Evolutionary conservation across 2,888 invertebrate genomes (phyloP).

Genomic region (Hesperia comma): DNA sequence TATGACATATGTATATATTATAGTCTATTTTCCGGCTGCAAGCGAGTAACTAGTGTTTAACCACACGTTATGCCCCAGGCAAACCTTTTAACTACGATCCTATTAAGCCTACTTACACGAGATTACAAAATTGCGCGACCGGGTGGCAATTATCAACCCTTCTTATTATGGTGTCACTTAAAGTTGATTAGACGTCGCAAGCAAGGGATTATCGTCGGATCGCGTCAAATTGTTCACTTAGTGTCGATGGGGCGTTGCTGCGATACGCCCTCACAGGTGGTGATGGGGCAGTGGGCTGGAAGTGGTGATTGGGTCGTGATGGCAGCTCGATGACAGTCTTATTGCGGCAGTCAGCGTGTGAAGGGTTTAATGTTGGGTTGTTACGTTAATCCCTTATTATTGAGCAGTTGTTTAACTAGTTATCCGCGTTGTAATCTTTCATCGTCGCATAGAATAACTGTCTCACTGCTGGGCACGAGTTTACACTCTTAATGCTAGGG

Average conservation of each 20-base stretch:
- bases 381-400: no score
- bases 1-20: no score
- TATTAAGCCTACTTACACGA: conserved; percentile 19
- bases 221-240: conserved; percentile 74
- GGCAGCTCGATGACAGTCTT: conserved; percentile 7
- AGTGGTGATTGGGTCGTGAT: conserved; percentile 15
- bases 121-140: conserved; percentile 25
- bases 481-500: no score
- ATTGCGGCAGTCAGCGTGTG: neutral
- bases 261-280: conserved; percentile 61
- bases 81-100: neutral
- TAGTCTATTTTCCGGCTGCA: no score
- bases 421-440: no score
- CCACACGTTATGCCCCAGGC: neutral
- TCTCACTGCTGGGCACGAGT: no score
- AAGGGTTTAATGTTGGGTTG: conserved; percentile 16
- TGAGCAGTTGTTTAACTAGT: no score
- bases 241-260: conserved; percentile 63
- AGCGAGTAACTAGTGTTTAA: neutral
- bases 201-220: conserved; percentile 68
- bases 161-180: conserved; percentile 40
- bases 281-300: conserved; percentile 40
- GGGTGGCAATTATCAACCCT: conserved; percentile 19
- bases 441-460: no score
- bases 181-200: conserved; percentile 48